These are phyloP conservation scores for Poecilus cupreus DNA, from an alignment of 2,888 invertebrate species.

Conservation along the genomic window DNA sequence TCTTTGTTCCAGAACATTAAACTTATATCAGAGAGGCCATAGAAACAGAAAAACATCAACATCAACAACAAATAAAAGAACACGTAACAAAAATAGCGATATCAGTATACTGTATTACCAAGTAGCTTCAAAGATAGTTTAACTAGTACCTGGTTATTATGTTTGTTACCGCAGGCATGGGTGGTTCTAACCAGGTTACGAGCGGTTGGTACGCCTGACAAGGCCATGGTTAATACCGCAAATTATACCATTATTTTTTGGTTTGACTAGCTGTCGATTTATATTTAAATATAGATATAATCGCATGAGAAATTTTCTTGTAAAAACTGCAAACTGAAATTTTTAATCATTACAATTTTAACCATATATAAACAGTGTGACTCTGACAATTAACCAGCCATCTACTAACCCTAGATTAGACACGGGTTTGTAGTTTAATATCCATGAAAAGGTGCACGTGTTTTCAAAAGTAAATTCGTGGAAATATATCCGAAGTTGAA, in stretches of 20 bases:
- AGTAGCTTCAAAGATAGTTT: neutral
- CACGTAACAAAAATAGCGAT: neutral
- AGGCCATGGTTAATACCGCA: neutral
- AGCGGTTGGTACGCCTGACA: neutral
- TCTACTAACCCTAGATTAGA: no score
- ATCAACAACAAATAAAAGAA: slow-evolving; percentile 6
- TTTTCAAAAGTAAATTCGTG: no score
- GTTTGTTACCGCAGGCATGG: neutral
- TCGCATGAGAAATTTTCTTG: no score
- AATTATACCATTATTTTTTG: neutral
- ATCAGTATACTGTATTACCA: neutral
- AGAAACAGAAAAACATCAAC: slow-evolving; percentile 18
- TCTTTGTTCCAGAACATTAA: slow-evolving; percentile 46
- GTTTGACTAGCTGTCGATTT: neutral
- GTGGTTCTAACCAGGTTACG: neutral
- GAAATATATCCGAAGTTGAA: no score
- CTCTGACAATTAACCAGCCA: no score
- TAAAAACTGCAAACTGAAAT: no score
- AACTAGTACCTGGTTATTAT: neutral
- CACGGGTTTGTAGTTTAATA: no score
- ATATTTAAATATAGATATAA: no score
- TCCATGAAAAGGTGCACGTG: no score
- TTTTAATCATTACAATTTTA: no score
- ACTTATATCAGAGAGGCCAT: slow-evolving; percentile 29
- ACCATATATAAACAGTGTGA: no score